phyloP scores from a whole-genome alignment of 2,888 invertebrate genomes.

The Lagria hirta region DNA sequence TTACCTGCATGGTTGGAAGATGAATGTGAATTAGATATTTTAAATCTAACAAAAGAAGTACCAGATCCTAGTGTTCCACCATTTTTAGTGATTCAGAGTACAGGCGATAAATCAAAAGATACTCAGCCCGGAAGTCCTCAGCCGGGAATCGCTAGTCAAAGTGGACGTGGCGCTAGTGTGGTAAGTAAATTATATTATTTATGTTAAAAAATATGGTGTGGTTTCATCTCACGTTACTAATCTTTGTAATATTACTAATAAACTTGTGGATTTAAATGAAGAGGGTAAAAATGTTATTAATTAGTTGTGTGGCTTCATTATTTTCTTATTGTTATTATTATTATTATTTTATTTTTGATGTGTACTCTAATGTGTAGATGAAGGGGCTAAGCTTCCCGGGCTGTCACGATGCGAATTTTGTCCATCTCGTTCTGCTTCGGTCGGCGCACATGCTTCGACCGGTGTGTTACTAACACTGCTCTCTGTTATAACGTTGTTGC shows the following conservation, averaged over 20 bases:
- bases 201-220: constrained; percentile 5
- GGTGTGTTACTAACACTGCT: constrained; percentile 70
- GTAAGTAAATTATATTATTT: constrained; percentile 65
- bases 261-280: constrained; percentile 11
- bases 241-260: constrained; percentile 12
- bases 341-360: constrained; percentile 12
- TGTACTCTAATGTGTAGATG: constrained; percentile 66
- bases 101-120: constrained; percentile 58
- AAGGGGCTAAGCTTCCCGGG: constrained; percentile 96
- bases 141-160: constrained; percentile 73
- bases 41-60: constrained; percentile 73
- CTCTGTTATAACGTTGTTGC: constrained; percentile 29
- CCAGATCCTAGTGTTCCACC: constrained; percentile 62
- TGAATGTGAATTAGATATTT: constrained; percentile 94
- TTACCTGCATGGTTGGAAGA: constrained; percentile 94
- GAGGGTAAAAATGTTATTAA: constrained; percentile 23
- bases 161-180: constrained; percentile 84
- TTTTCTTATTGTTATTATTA: constrained; percentile 10
- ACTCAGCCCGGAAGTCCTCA: constrained; percentile 67
- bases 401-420: constrained; percentile 92
- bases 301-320: constrained; percentile 9
- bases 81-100: constrained; percentile 87
- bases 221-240: constrained; percentile 13
- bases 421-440: constrained; percentile 94
- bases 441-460: constrained; percentile 94